A percentile compares a stretch with the other conserved stretches of the same genome.
These are phyloP conservation scores for Xiphorhynchus erythropygius DNA, from an alignment of 2,797 vertebrate genomes.

Conservation along the genomic window DNA sequence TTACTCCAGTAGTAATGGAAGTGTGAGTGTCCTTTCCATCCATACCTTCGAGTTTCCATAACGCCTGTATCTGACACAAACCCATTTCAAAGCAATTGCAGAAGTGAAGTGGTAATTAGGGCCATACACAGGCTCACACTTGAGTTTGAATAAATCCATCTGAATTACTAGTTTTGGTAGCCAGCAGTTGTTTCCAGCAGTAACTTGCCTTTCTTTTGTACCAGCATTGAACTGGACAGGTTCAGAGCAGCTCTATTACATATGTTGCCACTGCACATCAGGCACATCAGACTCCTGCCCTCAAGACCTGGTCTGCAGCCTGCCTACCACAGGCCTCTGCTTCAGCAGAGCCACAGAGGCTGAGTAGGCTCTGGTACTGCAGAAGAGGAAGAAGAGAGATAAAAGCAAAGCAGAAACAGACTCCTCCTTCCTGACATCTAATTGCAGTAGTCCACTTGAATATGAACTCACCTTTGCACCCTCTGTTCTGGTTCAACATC, in stretches of 20 bases:
- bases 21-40: background rate
- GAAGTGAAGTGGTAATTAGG: background rate
- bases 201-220: background rate
- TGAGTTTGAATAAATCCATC: background rate
- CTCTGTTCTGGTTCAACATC: background rate
- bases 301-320: background rate
- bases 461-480: background rate
- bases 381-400: background rate
- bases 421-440: background rate
- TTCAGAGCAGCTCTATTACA: background rate
- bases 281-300: background rate
- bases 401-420: background rate
- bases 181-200: background rate
- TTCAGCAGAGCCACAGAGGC: background rate
- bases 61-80: background rate
- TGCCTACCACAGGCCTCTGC: background rate
- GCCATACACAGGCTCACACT: background rate
- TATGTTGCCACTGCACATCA: fast-evolving
- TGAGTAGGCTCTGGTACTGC: background rate
- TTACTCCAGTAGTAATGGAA: background rate
- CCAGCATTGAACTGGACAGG: background rate
- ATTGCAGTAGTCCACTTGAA: background rate
- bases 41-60: background rate
- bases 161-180: background rate
- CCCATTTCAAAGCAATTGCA: background rate